Evolutionary conservation across 2,113 vertebrate genomes (phyloP), one percentile per base, ranked within the genome.

Genomic region (Orycteropus afer): DNA sequence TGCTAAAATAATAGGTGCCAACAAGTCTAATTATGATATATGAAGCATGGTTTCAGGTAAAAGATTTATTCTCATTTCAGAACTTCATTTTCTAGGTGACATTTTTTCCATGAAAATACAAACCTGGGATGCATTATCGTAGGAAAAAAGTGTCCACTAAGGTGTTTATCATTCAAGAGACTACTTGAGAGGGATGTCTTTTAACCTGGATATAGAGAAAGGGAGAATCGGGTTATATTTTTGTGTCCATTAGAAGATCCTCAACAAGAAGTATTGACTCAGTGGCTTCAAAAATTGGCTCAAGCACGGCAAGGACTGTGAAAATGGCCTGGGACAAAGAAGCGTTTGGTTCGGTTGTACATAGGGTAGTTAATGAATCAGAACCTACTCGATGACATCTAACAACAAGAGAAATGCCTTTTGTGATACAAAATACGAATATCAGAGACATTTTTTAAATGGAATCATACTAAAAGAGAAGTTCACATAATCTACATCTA

Each of bases 61-160:
- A 63, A 84, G 14, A 61, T 77, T 40, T 55, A 78, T 93, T 93
- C 34, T 97, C 15, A 81, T 96, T 85, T 90, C 40, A 93, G 78
- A 87, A 95, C 86, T 93, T 71, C 82, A 94, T 92, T 67, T 97
- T 97, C 77, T 92, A 96, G 78, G 15, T 97, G 90, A n/a, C 27
- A 40, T 93, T 97, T 91, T 97, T 97, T n/a, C 63, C 57, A 96
- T 95, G 74, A 86, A 65, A 91, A 69, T 93, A 97, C 42, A 65
- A 92, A 94, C 92, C 37, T 85, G 32, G 40, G 27, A 86, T 82
- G 86, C 85, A 84, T 81, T 74, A 4, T 61, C 22, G 1, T 73
- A 65, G 79, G 57, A 80, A 92, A 86, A 40, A 42, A 13, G 0
- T 89, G 22, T 7, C 29, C 23, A 32, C 6, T 51, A 25, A 80